Evolutionary conservation across 2,888 invertebrate genomes (phyloP), one percentile per base, ranked within the genome.

Genomic region (Catocala nupta): DNA sequence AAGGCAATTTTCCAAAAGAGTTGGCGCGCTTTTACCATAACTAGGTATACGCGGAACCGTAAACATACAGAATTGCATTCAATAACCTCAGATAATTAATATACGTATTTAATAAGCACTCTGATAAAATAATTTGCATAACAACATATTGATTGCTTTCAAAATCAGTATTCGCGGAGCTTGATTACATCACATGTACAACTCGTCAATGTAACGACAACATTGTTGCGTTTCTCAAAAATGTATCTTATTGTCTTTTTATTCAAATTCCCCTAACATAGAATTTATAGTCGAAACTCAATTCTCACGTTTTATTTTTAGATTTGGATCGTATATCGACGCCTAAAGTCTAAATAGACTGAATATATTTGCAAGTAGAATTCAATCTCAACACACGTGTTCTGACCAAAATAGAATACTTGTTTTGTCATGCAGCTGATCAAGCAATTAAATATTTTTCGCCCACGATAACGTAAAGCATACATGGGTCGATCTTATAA

Each of bases 51-150:
- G 44, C 69, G 59, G 61, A 65, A 68, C 56, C 42, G 48, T 39
- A 36, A 47, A 8, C 47, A 53, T 50, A 51, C 55, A 59, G 47
- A 59, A 49, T 55, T 59, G 61, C 56, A 72, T 63, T 61, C 65
- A 63, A 51, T 51, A 51, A 66, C 61, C 52, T 55, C 69, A 64
- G 60, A 33, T 59, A 63, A 70, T 70, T 73, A 70, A 65, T 65
- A 73, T 63, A 54, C 60, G 25, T 42, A 45, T 54, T 68, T 71
- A 64, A 74, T 74, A 44, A 63, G 55, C 49, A 63, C 48, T 60
- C 55, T 61, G 53, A 63, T 73, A 68, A 59, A 59, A 58, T 60
- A 62, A 65, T 65, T n/a, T 73, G 62, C 59, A 70, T 65, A 75
- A 73, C 59, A 65, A 55, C 49, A 55, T 34, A 64, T 68, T 67